Evolutionary conservation across 1,140 invertebrate species (phyloP).

Genomic region (Neelides sp.): DNA sequence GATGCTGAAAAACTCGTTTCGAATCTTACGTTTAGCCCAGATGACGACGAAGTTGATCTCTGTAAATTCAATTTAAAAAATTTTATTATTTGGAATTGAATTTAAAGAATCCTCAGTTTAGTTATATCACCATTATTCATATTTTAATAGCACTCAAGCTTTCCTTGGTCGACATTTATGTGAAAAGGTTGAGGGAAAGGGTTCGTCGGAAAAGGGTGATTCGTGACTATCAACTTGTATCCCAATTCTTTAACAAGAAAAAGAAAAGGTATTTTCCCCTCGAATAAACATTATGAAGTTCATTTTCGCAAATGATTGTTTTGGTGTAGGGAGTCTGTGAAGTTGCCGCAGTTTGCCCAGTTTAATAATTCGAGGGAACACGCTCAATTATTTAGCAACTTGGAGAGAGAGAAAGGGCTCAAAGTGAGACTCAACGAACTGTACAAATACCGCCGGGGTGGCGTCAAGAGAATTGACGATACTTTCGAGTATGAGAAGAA

Average conservation of each 20-base stretch:
- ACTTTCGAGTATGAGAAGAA: too few relatives aligned
- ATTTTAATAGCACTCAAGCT: conserved; percentile 48
- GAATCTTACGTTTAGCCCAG: conserved; percentile 56
- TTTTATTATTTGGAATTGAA: not conserved
- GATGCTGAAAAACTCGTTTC: conserved; percentile 80
- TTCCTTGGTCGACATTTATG: conserved; percentile 79
- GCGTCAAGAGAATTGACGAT: too few relatives aligned
- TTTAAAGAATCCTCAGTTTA: conserved; percentile 9
- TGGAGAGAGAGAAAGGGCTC: conserved; percentile 70
- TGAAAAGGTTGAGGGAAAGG: conserved; percentile 65
- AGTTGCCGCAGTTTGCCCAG: conserved; percentile 69
- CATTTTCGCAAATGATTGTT: conserved; percentile 14
- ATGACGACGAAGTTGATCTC: conserved; percentile 81
- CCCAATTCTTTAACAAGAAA: conserved; percentile 55
- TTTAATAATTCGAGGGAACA: conserved; percentile 75
- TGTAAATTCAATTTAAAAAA: conserved; percentile 39
- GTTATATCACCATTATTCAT: conserved; percentile 9
- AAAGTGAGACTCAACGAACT: conserved; percentile 67
- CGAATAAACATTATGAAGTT: conserved; percentile 33
- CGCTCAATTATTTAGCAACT: conserved; percentile 53
- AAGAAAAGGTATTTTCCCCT: conserved; percentile 33
- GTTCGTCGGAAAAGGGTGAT: conserved; percentile 74
- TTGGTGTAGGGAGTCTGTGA: conserved; percentile 46
- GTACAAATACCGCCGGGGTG: conserved; percentile 63
- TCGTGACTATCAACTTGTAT: conserved; percentile 69